Conservation (phyloP, 2,113 vertebrate species). For the Cochlearius cochlearius region DNA sequence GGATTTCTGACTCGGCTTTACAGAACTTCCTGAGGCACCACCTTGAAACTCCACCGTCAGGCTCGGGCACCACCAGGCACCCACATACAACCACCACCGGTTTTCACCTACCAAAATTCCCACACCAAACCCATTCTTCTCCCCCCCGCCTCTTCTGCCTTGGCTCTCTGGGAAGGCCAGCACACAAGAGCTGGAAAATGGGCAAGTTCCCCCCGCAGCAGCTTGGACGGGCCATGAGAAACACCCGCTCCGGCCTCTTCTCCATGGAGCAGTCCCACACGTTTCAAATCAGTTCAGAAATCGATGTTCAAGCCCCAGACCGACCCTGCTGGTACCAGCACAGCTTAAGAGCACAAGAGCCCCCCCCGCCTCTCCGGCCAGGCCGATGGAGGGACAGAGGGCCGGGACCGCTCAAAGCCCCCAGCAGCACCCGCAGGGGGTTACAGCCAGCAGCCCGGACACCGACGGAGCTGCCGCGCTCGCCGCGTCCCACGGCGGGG, state of each 20-base stretch:
- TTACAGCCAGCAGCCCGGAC: background rate
- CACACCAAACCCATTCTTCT: background rate
- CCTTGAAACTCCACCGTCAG: background rate
- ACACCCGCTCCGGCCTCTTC: background rate
- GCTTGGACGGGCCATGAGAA: background rate
- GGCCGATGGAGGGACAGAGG: background rate
- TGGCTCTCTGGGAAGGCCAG: background rate
- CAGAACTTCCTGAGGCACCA: background rate
- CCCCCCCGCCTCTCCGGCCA: background rate
- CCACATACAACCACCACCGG: background rate
- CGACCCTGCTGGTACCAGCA: background rate
- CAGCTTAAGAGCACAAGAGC: background rate
- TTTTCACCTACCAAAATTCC: background rate
- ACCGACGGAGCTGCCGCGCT: accelerated
- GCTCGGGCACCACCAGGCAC: background rate
- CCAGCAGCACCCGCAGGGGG: background rate
- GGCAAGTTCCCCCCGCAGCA: background rate
- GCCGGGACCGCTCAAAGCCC: background rate
- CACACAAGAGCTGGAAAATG: background rate
- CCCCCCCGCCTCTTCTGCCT: background rate
- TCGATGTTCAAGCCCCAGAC: background rate
- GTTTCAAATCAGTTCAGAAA: background rate
- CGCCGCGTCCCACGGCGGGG: accelerated
- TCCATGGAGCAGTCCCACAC: background rate
- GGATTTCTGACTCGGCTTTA: background rate